These are phyloP conservation scores for Tridacna crocea DNA, from an alignment of 2,888 invertebrate genomes.

Conservation along the genomic window DNA sequence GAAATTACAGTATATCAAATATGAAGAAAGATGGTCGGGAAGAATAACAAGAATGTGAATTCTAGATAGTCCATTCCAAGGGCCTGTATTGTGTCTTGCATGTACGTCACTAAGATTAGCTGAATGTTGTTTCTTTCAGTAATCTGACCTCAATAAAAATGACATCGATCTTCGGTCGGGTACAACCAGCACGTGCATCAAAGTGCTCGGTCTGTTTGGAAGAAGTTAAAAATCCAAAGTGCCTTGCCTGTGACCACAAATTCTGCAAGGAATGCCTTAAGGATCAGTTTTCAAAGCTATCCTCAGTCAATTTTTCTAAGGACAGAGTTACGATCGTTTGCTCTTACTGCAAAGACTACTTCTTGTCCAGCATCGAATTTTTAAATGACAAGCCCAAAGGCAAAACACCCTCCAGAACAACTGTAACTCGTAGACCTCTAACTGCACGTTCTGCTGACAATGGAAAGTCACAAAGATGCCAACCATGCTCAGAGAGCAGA, in stretches of 20 bases:
- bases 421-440: background rate
- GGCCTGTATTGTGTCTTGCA: no score
- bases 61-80: no score
- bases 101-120: no score
- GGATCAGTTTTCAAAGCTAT: slow-evolving; percentile 39
- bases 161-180: background rate
- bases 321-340: slow-evolving; percentile 45
- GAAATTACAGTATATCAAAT: no score
- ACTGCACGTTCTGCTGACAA: slow-evolving; percentile 1
- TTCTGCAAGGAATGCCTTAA: slow-evolving; percentile 48
- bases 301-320: slow-evolving; percentile 21
- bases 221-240: slow-evolving; percentile 5
- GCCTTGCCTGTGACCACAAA: slow-evolving; percentile 49
- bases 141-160: background rate
- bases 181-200: background rate
- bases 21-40: no score
- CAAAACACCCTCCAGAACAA: background rate
- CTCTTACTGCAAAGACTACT: slow-evolving; percentile 53
- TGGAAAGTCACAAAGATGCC: slow-evolving; percentile 45
- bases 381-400: background rate
- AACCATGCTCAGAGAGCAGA: slow-evolving; percentile 51
- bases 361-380: slow-evolving; percentile 22
- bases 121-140: no score
- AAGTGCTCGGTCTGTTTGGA: slow-evolving; percentile 53
- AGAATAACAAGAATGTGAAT: no score